Base-by-base conservation (phyloP, 2,888 invertebrate genomes). In the Oxycera nigricornis region DNA sequence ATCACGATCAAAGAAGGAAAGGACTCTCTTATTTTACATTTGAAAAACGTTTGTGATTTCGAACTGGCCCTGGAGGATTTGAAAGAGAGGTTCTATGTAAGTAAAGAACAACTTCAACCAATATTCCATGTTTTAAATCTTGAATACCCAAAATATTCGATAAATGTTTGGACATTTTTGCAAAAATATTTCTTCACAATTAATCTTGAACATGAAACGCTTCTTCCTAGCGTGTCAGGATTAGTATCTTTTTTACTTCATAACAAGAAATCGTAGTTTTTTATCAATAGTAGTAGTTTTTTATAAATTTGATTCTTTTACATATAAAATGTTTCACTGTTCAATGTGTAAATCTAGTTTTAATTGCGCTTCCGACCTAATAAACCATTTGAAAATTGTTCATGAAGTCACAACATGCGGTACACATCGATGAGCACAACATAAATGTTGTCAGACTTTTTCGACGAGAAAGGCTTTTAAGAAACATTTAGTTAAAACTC, bases 151-250 rank as follows among this genome's bases (percentile, higher is more conserved):
- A n/a, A n/a, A 39, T 14, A 39, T 30, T 59, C 61, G 39, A 28
- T 59, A 28, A 24, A 35, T 39, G 39, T 39, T 7, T 39, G 39
- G 39, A 39, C 7, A 9, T 39, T 39, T 14, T 39, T 39, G 39
- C 39, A 39, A 39, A 39, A 39, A 39, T 39, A 39, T 39, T 39
- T 39, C 14, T 1, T 9, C 14, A 9, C 39, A 39, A 39, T 1
- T 14, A 9, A 7, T 14, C 7, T 39, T 9, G 14, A 39, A 39
- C 39, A 39, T 17, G 73, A 73, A 6, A 73, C 57, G 30, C 3
- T n/a, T 30, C 17, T 73, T n/a, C 35, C 73, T 14, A 31, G 59
- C 39, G 61, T 73, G 6, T 41, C 73, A 7, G 73, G 73, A 2
- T 26, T 73, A 17, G 46, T 73, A 41, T 73, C 73, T 6, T 62